Conservation (phyloP, 2,113 vertebrate genomes). For the Seriola quinqueradiata region DNA sequence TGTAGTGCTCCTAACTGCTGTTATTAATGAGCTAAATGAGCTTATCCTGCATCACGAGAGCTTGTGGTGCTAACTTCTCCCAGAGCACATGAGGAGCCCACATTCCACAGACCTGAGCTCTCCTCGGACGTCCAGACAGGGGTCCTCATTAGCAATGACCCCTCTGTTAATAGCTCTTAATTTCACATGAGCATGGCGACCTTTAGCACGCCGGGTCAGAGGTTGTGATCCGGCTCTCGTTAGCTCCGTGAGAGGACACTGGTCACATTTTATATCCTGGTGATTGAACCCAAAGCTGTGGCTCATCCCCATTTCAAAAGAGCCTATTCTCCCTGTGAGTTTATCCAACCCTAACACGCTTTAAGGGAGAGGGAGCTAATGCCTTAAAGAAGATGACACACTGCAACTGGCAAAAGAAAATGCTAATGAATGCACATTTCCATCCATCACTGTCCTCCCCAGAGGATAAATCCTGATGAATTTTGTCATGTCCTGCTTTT, state of each 20-base stretch:
- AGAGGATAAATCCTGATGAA: not conserved
- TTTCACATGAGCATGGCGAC: constrained; percentile 77
- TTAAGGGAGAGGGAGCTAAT: constrained; percentile 28
- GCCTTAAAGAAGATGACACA: constrained; percentile 33
- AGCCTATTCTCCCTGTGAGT: constrained; percentile 66
- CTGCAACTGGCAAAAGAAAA: not conserved
- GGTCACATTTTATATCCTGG: constrained; percentile 61
- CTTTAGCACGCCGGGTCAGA: constrained; percentile 59
- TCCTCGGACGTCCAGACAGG: constrained; percentile 56
- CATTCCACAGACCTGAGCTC: constrained; percentile 62
- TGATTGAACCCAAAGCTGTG: constrained; percentile 70
- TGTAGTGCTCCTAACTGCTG: not conserved
- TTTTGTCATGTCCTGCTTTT: not conserved
- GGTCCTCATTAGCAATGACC: constrained; percentile 82
- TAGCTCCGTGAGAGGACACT: constrained; percentile 75
- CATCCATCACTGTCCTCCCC: not conserved
- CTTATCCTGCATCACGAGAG: constrained; percentile 22
- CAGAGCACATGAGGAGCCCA: constrained; percentile 45
- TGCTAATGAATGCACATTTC: not conserved
- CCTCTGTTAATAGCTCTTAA: constrained; percentile 76
- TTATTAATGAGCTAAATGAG: constrained; percentile 24
- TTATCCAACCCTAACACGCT: constrained; percentile 82
- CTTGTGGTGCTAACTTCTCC: constrained; percentile 33
- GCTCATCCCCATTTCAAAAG: constrained; percentile 63
- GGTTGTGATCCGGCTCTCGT: constrained; percentile 74